phyloP scores from a whole-genome alignment of 2,888 invertebrate species.

The Spialia ferax region DNA sequence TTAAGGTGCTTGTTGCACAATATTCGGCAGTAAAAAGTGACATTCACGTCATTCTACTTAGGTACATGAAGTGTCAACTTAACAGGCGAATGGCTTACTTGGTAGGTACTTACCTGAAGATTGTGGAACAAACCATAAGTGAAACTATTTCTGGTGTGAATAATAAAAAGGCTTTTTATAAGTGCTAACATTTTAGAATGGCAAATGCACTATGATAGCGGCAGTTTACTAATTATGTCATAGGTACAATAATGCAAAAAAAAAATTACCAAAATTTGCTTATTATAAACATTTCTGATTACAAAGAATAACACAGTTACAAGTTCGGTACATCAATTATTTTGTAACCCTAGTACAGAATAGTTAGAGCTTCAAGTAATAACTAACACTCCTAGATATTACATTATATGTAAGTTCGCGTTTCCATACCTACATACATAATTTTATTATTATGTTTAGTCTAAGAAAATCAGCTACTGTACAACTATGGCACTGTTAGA shows the following conservation, averaged over 20 bases:
- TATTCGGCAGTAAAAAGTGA: too few species aligned
- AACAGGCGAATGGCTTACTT: too few species aligned
- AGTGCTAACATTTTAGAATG: conserved; percentile 11
- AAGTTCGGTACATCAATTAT: background rate
- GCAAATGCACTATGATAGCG: conserved; percentile 7
- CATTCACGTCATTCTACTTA: too few species aligned
- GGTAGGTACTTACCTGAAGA: too few species aligned
- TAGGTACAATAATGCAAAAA: conserved; percentile 2
- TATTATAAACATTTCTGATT: background rate
- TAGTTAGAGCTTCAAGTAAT: conserved; percentile 11
- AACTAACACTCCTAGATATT: conserved; percentile 16
- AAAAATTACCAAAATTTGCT: background rate
- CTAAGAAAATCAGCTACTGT: conserved; percentile 55
- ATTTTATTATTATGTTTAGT: conserved; percentile 44
- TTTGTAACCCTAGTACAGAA: conserved; percentile 13
- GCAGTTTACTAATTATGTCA: conserved; percentile 5
- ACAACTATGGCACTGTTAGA: conserved; percentile 63
- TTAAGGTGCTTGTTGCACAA: too few species aligned
- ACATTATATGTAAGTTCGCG: conserved; percentile 22
- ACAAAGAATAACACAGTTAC: conserved; percentile 12
- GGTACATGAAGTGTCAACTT: too few species aligned
- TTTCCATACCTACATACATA: conserved; percentile 32
- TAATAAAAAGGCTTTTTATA: conserved; percentile 2
- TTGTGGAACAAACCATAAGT: too few species aligned
- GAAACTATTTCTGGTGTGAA: background rate